phyloP scores from a whole-genome alignment of 1,140 invertebrate genomes.

The Pseudomyrmex dendroicus region DNA sequence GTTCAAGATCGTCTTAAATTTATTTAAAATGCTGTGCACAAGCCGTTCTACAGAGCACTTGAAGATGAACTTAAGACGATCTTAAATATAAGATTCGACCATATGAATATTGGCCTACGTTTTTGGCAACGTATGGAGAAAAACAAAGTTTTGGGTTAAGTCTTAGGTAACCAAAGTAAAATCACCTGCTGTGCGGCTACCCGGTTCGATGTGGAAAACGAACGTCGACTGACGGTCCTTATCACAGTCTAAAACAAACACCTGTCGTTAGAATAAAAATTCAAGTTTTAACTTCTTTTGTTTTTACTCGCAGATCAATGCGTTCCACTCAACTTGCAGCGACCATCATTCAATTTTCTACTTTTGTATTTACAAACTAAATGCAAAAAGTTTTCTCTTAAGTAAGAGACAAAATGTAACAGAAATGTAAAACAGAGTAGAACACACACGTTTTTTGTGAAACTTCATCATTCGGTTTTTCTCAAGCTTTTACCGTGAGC shows the following conservation, averaged over 20 bases:
- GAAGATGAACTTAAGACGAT: no score
- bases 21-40: no score
- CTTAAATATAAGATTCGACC: no score
- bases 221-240: slow-evolving; percentile 80
- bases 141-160: not conserved
- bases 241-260: slow-evolving; percentile 77
- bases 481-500: slow-evolving; percentile 78
- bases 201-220: slow-evolving; percentile 87
- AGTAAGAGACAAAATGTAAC: not conserved
- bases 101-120: no score
- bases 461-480: not conserved
- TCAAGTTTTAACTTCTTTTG: not conserved
- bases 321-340: not conserved
- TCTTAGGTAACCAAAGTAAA: not conserved
- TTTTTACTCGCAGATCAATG: not conserved
- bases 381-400: not conserved
- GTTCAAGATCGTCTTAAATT: no score
- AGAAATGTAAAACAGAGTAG: not conserved
- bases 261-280: not conserved
- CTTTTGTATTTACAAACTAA: slow-evolving; percentile 12
- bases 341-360: not conserved
- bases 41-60: no score
- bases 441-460: not conserved
- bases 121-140: not conserved
- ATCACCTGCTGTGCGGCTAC: slow-evolving; percentile 86